These are phyloP conservation scores for Morone chrysops DNA, from an alignment of 2,113 vertebrate species.

Conservation along the genomic window DNA sequence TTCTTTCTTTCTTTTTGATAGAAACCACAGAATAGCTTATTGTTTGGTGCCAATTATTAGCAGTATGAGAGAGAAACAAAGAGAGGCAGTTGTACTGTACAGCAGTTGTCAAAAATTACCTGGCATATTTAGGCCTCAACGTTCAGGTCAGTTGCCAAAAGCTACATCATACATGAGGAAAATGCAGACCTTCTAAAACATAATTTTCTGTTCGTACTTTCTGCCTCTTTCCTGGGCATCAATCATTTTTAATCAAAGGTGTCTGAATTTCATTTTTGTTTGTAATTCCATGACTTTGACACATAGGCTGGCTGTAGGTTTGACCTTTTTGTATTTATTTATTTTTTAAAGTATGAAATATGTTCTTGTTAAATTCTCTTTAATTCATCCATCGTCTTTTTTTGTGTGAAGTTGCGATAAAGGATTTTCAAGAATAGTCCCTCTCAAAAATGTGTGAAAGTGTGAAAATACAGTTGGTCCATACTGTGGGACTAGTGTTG, in stretches of 20 bases:
- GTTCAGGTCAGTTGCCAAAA: constrained; percentile 37
- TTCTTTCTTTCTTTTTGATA: not conserved
- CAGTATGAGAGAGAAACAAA: not conserved
- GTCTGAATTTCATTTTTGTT: constrained; percentile 51
- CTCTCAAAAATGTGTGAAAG: not conserved
- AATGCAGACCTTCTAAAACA: constrained; percentile 44
- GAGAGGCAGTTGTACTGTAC: not conserved
- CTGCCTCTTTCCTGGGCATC: constrained; percentile 43
- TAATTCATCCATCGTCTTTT: too few species aligned
- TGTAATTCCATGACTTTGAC: constrained; percentile 43
- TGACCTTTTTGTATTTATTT: not conserved
- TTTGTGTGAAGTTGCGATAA: too few species aligned
- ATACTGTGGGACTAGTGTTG: not conserved
- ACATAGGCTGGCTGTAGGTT: not conserved
- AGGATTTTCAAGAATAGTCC: not conserved
- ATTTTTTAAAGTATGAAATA: constrained; percentile 12
- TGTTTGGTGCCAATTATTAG: not conserved
- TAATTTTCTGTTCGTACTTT: constrained; percentile 46
- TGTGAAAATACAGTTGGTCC: not conserved
- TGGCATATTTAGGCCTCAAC: constrained; percentile 17
- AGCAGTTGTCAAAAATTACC: constrained; percentile 38
- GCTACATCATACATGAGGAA: constrained; percentile 41
- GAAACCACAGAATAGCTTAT: not conserved
- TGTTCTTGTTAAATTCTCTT: constrained; percentile 11
- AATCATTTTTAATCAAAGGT: constrained; percentile 66